phyloP scores from a whole-genome alignment of 2,888 invertebrate species.

The Polydrusus pterygomalis region DNA sequence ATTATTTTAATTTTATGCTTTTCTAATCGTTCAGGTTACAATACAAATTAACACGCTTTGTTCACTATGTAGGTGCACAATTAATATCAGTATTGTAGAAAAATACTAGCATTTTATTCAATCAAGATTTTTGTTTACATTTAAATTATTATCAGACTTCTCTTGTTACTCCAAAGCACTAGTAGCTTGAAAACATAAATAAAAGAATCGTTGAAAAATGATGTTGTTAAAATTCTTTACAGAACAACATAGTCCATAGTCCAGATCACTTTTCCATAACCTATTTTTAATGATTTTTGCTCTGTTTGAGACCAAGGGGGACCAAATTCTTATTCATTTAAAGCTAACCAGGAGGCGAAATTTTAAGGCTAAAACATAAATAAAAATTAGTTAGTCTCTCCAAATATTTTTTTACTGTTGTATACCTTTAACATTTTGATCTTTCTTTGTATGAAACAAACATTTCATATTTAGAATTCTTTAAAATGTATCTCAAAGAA shows the following conservation, averaged over 20 bases:
- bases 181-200: conserved; percentile 38
- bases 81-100: not conserved
- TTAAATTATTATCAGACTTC: conserved; percentile 20
- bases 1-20: too few species aligned
- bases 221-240: conserved; percentile 31
- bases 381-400: too few species aligned
- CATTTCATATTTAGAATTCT: not conserved
- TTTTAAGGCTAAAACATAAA: too few species aligned
- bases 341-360: too few species aligned
- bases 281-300: too few species aligned
- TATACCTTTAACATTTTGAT: not conserved
- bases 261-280: too few species aligned
- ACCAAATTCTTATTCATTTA: too few species aligned
- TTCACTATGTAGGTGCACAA: too few species aligned
- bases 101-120: not conserved
- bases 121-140: not conserved
- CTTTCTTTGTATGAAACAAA: not conserved
- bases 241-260: conserved; percentile 27
- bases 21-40: too few species aligned
- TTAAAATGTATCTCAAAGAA: conserved; percentile 7
- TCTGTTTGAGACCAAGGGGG: too few species aligned
- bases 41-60: too few species aligned
- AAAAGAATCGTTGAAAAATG: conserved; percentile 32
- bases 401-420: too few species aligned
- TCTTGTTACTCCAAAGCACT: conserved; percentile 26